Evolutionary conservation across 2,797 vertebrate genomes (phyloP), one percentile per base, ranked within the genome.

Genomic region (Rachycentron canadum): DNA sequence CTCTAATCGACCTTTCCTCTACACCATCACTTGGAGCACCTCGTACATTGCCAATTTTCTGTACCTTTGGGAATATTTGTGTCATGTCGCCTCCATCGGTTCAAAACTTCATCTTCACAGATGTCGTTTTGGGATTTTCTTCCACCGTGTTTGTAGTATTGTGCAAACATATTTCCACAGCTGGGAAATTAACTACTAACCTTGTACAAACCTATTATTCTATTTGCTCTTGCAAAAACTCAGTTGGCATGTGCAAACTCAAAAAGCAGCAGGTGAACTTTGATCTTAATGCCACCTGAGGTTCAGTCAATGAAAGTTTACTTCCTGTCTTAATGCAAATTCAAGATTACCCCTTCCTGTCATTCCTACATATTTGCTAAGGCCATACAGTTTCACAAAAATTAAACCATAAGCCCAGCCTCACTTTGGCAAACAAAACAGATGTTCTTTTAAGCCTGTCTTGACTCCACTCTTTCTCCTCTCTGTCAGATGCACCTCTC

Each of bases 1-100:
- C 87, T 88, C 76, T 57, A 65, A 76, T 75, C 64, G 57, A 90
- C 88, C 90, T 86, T 83, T 82, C 49, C 50, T 73, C 32, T 14
- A 0, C 58, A 68, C 43, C 58, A 49, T 84, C 60, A 59, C 86
- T 76, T 69, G 36, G 3, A 66, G 36, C 40, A 63, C 36, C 74
- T 72, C 76, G 77, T 56, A 57, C 71, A 47, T 65, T 60, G 21
- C 30, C 61, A 47, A 25, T 73, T 83, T 69, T 25, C 36, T 25
- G 40, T 38, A 50, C 49, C 52, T 57, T 55, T 34, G 38, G 78
- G 67, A 74, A 64, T 75, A 62, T 66, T 82, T 76, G 53, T 71
- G 56, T 79, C 66, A 78, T 32, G 11, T 13, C 69, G 28, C 49
- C 65, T 52, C 28, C 67, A 55, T 50, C 63, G 53, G 50, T 40